phyloP scores from a whole-genome alignment of 2,113 vertebrate genomes.

The Archilochus colubris region DNA sequence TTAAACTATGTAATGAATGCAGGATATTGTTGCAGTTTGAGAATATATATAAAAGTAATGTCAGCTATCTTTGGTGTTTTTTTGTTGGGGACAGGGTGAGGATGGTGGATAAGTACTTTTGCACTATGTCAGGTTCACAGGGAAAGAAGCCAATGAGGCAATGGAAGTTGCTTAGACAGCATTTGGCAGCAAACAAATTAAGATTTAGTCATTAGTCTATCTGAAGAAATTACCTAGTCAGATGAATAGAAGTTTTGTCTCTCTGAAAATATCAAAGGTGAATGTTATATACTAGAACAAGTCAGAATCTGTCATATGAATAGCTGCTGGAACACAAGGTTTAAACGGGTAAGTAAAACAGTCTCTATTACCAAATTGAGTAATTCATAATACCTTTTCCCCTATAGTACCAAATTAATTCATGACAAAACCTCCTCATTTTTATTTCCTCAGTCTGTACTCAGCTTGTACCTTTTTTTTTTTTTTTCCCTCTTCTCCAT shows the following conservation, averaged over 20 bases:
- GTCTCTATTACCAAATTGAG: background rate
- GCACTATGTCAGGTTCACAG: background rate
- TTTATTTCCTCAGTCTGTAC: background rate
- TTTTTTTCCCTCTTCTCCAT: too few species aligned
- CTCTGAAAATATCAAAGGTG: background rate
- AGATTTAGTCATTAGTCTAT: background rate
- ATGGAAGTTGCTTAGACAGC: background rate
- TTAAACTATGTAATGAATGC: background rate
- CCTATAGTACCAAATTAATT: background rate
- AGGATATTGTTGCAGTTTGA: background rate
- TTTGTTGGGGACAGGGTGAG: rapidly evolving
- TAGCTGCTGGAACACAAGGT: background rate
- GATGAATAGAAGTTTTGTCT: background rate
- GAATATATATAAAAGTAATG: background rate
- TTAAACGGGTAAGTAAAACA: background rate
- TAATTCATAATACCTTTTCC: background rate
- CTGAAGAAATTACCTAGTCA: background rate
- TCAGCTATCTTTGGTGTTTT: background rate
- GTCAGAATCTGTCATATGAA: background rate
- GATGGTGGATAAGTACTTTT: background rate
- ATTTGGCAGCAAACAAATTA: background rate
- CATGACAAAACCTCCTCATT: background rate
- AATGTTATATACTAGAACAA: background rate
- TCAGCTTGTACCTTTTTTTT: background rate
- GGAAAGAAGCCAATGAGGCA: background rate